phyloP scores from a whole-genome alignment of 2,888 invertebrate genomes.

The Drosophila mercatorum region DNA sequence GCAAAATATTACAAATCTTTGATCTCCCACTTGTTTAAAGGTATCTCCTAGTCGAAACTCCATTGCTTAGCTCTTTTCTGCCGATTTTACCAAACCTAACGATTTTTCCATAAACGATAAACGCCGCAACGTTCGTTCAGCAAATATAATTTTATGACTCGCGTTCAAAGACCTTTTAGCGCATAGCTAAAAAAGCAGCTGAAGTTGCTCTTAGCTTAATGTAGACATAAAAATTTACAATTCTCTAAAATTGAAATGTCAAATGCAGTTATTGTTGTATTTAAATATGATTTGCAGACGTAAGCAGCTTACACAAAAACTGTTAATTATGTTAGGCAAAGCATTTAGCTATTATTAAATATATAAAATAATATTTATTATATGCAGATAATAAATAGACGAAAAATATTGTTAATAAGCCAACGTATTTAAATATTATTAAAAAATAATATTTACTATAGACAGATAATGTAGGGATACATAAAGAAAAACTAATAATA shows the following conservation, averaged over 20 bases:
- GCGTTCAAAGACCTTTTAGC: constrained; percentile 5
- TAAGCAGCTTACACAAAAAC: background rate
- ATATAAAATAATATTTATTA: background rate
- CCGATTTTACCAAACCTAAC: constrained; percentile 2
- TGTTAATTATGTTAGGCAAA: background rate
- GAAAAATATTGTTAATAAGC: background rate
- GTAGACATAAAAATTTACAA: constrained; percentile 7
- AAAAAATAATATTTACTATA: background rate
- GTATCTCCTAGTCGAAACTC: background rate
- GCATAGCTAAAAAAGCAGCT: constrained; percentile 2
- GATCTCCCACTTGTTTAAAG: background rate
- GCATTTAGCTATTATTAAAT: background rate
- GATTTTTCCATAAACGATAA: constrained; percentile 12
- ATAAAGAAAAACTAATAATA: background rate
- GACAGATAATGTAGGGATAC: background rate
- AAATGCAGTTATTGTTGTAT: constrained; percentile 2
- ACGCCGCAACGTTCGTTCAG: constrained; percentile 5
- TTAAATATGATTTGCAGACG: constrained; percentile 4
- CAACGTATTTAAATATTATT: background rate
- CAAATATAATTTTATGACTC: constrained; percentile 9
- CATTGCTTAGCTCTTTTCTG: background rate
- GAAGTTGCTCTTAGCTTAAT: background rate
- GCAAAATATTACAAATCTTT: background rate
- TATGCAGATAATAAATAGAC: background rate
- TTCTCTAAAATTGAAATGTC: constrained; percentile 8